A percentile compares a stretch with the other conserved stretches of the same genome.
Conservation (phyloP, 1,140 invertebrate species). For the Drosophila saltans region DNA sequence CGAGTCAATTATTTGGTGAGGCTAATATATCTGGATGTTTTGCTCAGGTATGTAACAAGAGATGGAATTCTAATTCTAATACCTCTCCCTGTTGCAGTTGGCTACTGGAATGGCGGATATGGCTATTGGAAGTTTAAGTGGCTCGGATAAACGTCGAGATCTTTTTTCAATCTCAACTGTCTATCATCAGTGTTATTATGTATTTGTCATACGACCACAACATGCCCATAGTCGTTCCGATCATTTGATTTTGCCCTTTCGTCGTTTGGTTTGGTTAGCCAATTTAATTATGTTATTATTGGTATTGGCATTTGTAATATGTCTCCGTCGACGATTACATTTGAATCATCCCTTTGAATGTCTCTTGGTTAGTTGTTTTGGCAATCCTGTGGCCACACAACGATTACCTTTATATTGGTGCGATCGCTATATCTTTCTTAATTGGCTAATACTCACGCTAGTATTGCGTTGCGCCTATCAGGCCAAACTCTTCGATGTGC, state of each 20-base stretch:
- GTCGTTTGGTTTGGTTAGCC: conserved; percentile 36
- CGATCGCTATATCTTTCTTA: conserved; percentile 47
- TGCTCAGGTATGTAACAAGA: conserved; percentile 18
- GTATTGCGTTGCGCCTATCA: conserved; percentile 65
- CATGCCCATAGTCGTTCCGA: conserved; percentile 25
- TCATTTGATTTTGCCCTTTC: conserved; percentile 45
- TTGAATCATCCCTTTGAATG: conserved; percentile 43
- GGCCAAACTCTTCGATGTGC: conserved; percentile 61
- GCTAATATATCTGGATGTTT: conserved; percentile 56
- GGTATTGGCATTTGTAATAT: conserved; percentile 19
- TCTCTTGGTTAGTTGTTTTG: conserved; percentile 29
- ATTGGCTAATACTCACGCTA: conserved; percentile 54
- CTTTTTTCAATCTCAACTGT: conserved; percentile 54
- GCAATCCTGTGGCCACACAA: conserved; percentile 37
- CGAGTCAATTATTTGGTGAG: conserved; percentile 48
- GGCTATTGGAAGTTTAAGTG: conserved; percentile 59
- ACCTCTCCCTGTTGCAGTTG: conserved; percentile 23
- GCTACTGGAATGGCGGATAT: conserved; percentile 35
- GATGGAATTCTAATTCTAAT: too few relatives aligned
- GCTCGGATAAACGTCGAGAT: conserved; percentile 46
- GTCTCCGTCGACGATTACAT: conserved; percentile 1
- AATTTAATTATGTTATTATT: conserved; percentile 18
- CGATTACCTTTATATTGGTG: conserved; percentile 24
- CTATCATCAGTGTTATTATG: conserved; percentile 58
- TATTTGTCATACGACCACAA: conserved; percentile 55